A percentile compares a stretch with the other conserved stretches of the same genome.
phyloP scores from a whole-genome alignment of 2,113 vertebrate genomes.

The Galeopterus variegatus region DNA sequence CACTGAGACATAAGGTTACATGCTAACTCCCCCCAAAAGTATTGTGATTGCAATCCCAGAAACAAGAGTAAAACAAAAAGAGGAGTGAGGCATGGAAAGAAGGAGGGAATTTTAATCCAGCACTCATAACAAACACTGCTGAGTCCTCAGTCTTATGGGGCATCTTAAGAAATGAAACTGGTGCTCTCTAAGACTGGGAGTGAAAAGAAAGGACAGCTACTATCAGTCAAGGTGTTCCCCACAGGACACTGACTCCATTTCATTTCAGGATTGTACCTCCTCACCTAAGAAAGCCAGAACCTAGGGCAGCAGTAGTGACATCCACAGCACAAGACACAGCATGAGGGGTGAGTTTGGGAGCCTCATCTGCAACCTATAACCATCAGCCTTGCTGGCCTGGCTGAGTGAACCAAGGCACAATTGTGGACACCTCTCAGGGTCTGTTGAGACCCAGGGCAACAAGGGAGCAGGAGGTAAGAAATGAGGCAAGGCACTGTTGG shows the following conservation, averaged over 20 bases:
- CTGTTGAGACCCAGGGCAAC: neutral
- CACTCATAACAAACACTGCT: neutral
- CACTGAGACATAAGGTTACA: neutral
- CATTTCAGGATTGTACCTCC: no score
- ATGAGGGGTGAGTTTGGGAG: accelerated
- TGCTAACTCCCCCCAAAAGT: neutral
- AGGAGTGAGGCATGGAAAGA: neutral
- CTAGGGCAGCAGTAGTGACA: no score
- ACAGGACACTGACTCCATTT: accelerated
- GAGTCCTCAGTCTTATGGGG: neutral
- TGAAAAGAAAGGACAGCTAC: neutral
- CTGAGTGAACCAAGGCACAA: neutral
- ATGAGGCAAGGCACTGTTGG: neutral
- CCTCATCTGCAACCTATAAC: neutral
- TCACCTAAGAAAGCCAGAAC: neutral
- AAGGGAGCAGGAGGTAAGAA: neutral
- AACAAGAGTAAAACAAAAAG: neutral
- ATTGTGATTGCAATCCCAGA: neutral
- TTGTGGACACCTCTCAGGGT: neutral
- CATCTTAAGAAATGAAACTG: neutral
- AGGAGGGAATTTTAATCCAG: neutral
- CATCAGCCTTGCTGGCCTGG: neutral
- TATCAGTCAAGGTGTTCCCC: neutral
- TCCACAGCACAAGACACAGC: accelerated
- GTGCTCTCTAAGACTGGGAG: neutral